A percentile compares a stretch with the other conserved stretches of the same genome.
These are phyloP conservation scores for Dryocosmus kuriphilus DNA, from an alignment of 2,888 invertebrate species.

Conservation along the genomic window DNA sequence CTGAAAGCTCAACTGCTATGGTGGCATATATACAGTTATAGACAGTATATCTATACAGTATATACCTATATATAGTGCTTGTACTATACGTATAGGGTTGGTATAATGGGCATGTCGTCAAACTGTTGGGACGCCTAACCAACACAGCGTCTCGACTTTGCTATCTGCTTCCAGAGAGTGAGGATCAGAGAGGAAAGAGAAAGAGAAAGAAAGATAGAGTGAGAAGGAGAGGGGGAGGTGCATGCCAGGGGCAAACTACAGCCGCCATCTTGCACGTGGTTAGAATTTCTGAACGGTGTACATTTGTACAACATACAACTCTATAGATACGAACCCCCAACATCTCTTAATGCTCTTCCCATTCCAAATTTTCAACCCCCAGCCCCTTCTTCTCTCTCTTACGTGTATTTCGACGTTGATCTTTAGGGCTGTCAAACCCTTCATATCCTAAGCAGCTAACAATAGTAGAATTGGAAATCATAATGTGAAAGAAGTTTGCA, in stretches of 20 bases:
- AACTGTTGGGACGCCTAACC: constrained; percentile 74
- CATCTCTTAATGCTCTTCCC: constrained; percentile 41
- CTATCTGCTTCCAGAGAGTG: constrained; percentile 56
- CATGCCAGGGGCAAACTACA: constrained; percentile 73
- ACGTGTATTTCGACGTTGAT: constrained; percentile 16
- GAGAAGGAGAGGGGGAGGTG: constrained; percentile 66
- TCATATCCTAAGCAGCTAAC: too few relatives aligned
- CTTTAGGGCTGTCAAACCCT: constrained; percentile 42
- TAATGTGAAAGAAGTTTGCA: too few relatives aligned
- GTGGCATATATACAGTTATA: constrained; percentile 39
- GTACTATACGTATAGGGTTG: constrained; percentile 39
- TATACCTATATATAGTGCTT: constrained; percentile 11
- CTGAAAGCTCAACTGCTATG: constrained; percentile 47
- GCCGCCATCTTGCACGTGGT: constrained; percentile 77
- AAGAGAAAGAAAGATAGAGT: constrained; percentile 51
- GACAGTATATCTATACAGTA: background rate
- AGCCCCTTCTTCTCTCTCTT: constrained; percentile 43
- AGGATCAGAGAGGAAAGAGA: constrained; percentile 50
- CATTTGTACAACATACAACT: constrained; percentile 57
- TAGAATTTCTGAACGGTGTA: constrained; percentile 69
- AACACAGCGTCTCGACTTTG: constrained; percentile 63
- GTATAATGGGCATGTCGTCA: constrained; percentile 74
- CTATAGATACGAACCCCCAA: constrained; percentile 51
- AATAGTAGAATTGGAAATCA: too few relatives aligned
- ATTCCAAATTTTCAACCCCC: constrained; percentile 46